Percentiles rank a stretch among this genome's conserved stretches.
Conservation (phyloP, 2,797 vertebrate species). For the Acanthiza pusilla region DNA sequence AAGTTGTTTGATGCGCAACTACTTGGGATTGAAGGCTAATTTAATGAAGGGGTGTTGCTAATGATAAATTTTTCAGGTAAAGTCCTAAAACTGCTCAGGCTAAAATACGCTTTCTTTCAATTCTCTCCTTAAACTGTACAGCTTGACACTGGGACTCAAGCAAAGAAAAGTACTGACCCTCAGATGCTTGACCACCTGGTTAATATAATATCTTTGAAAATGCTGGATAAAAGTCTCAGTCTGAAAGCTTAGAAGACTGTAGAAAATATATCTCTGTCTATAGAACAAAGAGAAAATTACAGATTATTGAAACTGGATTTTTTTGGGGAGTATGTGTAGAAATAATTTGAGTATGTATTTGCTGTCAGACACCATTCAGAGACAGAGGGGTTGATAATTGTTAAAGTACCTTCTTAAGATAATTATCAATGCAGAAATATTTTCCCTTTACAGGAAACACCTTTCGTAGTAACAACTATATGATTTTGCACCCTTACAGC, state of each 20-base stretch:
- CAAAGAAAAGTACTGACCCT: not conserved
- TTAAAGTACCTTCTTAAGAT: not conserved
- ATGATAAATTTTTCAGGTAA: not conserved
- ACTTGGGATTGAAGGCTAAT: not conserved
- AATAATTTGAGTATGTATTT: not conserved
- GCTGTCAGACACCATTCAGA: not conserved
- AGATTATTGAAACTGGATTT: not conserved
- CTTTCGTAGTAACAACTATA: not conserved
- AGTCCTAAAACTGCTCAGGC: not conserved
- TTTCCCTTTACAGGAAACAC: not conserved
- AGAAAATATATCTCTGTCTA: not conserved
- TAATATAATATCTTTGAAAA: not conserved
- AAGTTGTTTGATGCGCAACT: not conserved
- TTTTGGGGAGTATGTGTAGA: fast-evolving
- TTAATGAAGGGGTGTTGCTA: not conserved
- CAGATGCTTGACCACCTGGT: not conserved
- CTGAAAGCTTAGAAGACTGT: not conserved
- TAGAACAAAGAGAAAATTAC: not conserved
- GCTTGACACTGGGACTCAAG: not conserved
- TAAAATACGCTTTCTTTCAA: not conserved
- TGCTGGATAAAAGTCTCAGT: not conserved
- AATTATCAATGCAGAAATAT: not conserved
- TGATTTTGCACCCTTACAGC: not conserved
- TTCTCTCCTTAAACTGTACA: not conserved
- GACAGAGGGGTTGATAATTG: not conserved